Evolutionary conservation across 2,113 vertebrate genomes (phyloP), one percentile per base, ranked within the genome.

Genomic region (Corythornis vintsioides): DNA sequence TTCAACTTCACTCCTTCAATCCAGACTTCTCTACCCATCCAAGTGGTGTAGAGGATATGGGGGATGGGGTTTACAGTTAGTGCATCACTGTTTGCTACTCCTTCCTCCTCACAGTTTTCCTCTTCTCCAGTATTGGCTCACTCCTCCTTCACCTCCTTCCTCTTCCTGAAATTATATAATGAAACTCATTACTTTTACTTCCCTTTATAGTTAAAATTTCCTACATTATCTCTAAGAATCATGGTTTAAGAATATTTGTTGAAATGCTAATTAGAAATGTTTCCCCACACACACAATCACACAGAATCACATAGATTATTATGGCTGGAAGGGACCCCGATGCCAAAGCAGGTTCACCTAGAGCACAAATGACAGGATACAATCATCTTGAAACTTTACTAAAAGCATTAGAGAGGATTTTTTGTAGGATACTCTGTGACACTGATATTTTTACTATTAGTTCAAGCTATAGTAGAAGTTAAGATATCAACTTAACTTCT

Each of bases 1-100:
- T 15, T 59, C 12, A 40, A 8, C 35, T 43, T 66, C 42, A 71
- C 6, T 45, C 19, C 29, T 65, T 57, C 38, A 25, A 8, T 38
- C 18, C 69, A 66, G 35, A 45, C 2, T 9, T 20, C 4, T 42
- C 31, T 31, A 31, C 2, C 31, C 13, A 20, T 59, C 45, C 26
- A 45, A 22, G 21, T 0, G 1, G 6, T 45, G 26, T 35, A 66
- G 26, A 66, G 20, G 4, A 20, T 13, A 21, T n/a, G 52, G 9
- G 17, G 9, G 50, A 26, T 65, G 25, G 6, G 17, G 3, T 12
- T 88, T 66, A 31, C 14, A 65, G 33, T 29, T 33, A 56, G 20
- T 43, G 25, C 11, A 17, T 31, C 1, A 0, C 11, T 48, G 19
- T 31, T 43, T 66, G 35, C 20, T 0, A 0, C 20, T 59, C 52